These are phyloP conservation scores for Cyclophora albipunctata DNA, from an alignment of 2,888 invertebrate species.

Conservation along the genomic window DNA sequence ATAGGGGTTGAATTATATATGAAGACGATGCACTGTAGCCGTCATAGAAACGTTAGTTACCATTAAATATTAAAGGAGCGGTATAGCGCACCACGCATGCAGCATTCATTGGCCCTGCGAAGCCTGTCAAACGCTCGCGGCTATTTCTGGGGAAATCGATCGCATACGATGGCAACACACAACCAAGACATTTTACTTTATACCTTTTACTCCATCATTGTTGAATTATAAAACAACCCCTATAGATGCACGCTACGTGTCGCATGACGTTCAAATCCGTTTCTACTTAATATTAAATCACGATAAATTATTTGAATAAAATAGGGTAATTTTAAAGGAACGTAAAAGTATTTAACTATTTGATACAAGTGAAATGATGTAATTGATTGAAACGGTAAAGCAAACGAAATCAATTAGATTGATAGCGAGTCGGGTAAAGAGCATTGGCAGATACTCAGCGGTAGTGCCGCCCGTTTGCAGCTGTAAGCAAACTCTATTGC, in stretches of 20 bases:
- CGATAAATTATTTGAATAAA: too few species aligned
- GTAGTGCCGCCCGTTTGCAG: conserved; percentile 55
- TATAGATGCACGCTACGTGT: not conserved
- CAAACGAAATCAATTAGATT: conserved; percentile 42
- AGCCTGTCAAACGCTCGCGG: conserved; percentile 44
- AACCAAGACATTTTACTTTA: conserved; percentile 27
- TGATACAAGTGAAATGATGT: conserved; percentile 23
- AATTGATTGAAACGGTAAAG: conserved; percentile 25
- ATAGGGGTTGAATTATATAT: conserved; percentile 49
- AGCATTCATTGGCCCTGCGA: conserved; percentile 48
- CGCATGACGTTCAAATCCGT: not conserved
- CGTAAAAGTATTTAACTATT: not conserved
- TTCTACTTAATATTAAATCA: too few species aligned
- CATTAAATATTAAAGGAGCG: conserved; percentile 61
- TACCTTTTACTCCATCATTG: conserved; percentile 12
- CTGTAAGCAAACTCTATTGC: conserved; percentile 61
- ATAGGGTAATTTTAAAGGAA: too few species aligned
- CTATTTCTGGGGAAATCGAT: conserved; percentile 63
- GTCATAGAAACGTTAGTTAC: conserved; percentile 56
- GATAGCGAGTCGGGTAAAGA: conserved; percentile 43
- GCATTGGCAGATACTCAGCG: conserved; percentile 52
- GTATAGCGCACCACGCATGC: conserved; percentile 36
- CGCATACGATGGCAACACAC: conserved; percentile 31
- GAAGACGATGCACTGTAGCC: conserved; percentile 30
- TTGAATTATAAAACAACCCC: not conserved